Base-by-base conservation (phyloP, 2,113 vertebrate genomes). In the Apaloderma vittatum region DNA sequence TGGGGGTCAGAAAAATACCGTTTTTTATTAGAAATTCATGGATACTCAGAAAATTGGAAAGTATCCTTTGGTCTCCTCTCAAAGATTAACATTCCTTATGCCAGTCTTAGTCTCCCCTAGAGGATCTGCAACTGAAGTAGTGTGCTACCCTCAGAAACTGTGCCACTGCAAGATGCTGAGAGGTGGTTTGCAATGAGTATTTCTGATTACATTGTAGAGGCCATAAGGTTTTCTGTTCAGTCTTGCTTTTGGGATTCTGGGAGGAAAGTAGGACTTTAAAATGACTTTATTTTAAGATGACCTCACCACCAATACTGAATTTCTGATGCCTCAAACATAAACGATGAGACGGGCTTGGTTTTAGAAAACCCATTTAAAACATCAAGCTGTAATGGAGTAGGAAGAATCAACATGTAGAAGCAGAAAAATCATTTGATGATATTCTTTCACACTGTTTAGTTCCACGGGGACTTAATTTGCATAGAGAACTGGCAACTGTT, bases 121-220 rank as follows among this genome's bases (percentile, higher is more conserved):
- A 24, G 12, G 24, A 67, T 3, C 0, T 0, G 49, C 76, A 81
- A 24, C 21, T 1, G 15, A 57, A n/a, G 43, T 30, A 30, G 14
- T 20, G 7, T 29, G 15, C 3, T 72, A 86, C 67, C 65, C 32
- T 71, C 16, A 37, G 36, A 67, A 92, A 57, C 12, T 62, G 5
- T 65, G 70, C 36, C 36, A 27, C 17, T 72, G 40, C 24, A 48
- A 63, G 26, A 52, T 52, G 24, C 32, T 67, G 54, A 67, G 52
- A 82, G 6, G 6, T 68, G 15, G 9, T 63, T 77, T 77, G 21
- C n/a, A 86, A 77, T 48, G 2, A 51, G 8, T 51, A 63, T n/a
- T 77, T 67, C 65, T 55, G 73, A 73, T 36, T 52, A 52, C 15
- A 20, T 19, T 8, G 15, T 36, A 79, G 32, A 72, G 32, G 15